phyloP scores from a whole-genome alignment of 2,797 vertebrate species.

The Schizopygopsis malacanthus region DNA sequence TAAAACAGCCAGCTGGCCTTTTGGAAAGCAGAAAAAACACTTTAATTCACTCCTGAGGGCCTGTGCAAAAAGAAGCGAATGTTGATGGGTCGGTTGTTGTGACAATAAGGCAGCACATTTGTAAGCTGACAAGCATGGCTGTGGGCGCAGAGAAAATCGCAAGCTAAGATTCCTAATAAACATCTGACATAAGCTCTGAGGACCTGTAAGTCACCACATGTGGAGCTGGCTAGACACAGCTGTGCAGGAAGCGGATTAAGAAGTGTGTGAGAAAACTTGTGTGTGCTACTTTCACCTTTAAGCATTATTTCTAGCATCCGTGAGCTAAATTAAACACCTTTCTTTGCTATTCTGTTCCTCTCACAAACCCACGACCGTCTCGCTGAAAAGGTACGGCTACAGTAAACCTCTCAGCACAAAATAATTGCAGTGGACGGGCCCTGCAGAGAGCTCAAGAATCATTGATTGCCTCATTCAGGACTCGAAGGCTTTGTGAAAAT shows the following conservation, averaged over 20 bases:
- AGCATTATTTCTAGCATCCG: conserved; percentile 31
- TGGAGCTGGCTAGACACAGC: conserved; percentile 47
- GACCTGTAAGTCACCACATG: conserved; percentile 50
- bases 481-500: neutral
- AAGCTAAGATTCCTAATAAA: conserved; percentile 24
- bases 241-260: conserved; percentile 35
- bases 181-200: conserved; percentile 54
- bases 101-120: neutral
- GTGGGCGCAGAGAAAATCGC: conserved; percentile 20
- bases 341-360: neutral
- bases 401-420: conserved; percentile 5
- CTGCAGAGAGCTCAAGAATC: neutral
- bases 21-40: conserved; percentile 44
- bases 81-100: neutral
- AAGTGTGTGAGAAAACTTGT: conserved; percentile 10
- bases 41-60: neutral
- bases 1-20: conserved; percentile 17
- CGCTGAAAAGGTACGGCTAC: conserved; percentile 1
- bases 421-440: neutral
- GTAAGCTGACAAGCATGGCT: neutral
- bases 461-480: neutral
- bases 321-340: conserved; percentile 5
- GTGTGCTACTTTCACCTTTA: conserved; percentile 33
- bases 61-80: neutral
- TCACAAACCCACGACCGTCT: neutral